phyloP scores from a whole-genome alignment of 2,797 vertebrate species.

The Huso huso region DNA sequence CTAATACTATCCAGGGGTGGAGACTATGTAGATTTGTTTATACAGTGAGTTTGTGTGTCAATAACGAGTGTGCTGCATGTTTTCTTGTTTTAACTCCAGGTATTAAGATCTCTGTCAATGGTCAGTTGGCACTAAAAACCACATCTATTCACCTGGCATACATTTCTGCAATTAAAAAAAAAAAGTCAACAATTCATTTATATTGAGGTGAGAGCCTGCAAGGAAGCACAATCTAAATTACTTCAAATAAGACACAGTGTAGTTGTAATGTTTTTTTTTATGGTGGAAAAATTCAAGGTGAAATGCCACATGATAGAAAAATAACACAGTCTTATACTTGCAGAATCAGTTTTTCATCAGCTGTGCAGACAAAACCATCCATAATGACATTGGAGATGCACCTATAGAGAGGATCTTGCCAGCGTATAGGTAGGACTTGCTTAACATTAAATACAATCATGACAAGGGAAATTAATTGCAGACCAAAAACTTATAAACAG shows the following conservation, averaged over 20 bases:
- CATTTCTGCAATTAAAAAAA: conserved; percentile 32
- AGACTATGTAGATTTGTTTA: no score
- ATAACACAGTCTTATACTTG: background rate
- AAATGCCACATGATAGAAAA: no score
- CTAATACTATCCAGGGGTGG: no score
- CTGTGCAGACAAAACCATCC: conserved; percentile 27
- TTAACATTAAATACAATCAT: no score
- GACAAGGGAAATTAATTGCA: no score
- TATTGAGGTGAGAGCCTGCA: conserved; percentile 29
- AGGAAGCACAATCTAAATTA: background rate
- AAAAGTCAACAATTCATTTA: conserved; percentile 40
- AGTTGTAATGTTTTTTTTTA: background rate
- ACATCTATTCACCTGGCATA: conserved; percentile 38
- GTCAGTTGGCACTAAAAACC: conserved; percentile 35
- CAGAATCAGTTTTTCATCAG: conserved; percentile 39
- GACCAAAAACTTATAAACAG: no score
- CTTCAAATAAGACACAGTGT: no score
- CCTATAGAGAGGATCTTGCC: conserved; percentile 26
- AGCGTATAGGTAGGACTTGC: conserved; percentile 27
- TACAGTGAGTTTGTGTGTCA: no score
- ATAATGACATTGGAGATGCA: conserved; percentile 28
- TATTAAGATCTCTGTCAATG: conserved; percentile 33
- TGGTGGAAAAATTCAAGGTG: no score
- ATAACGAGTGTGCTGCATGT: background rate
- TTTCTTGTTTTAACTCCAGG: conserved; percentile 4